A percentile compares a stretch with the other conserved stretches of the same genome.
Evolutionary conservation across 2,797 vertebrate species (phyloP).

Genomic region (Craterocephalus amniculus): DNA sequence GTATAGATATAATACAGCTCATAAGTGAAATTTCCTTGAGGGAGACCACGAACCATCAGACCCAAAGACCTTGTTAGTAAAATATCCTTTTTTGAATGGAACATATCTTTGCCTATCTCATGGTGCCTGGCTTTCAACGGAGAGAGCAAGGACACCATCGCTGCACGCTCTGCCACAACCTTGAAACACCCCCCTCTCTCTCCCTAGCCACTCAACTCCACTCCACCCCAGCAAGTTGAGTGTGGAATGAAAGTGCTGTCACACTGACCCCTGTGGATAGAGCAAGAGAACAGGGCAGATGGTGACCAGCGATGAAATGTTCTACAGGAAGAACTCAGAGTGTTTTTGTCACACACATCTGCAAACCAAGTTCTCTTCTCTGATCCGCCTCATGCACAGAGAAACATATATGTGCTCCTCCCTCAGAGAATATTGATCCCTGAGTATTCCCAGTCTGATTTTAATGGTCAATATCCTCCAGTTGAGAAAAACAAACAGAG

Average conservation of each 20-base stretch:
- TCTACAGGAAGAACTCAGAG: conserved; percentile 31
- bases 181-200: conserved; percentile 40
- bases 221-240: conserved; percentile 35
- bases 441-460: conserved; percentile 43
- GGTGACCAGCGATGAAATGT: conserved; percentile 61
- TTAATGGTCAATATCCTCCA: conserved; percentile 52
- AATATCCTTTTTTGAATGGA: conserved; percentile 29
- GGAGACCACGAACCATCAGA: conserved; percentile 32
- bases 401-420: conserved; percentile 3
- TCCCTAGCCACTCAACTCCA: conserved; percentile 15
- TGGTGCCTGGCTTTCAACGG: conserved; percentile 43
- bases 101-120: conserved; percentile 40
- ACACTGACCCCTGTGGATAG: conserved; percentile 72
- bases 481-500: conserved; percentile 57
- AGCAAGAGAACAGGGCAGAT: conserved; percentile 59
- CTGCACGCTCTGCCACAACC: conserved; percentile 67
- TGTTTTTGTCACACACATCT: conserved; percentile 36
- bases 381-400: not conserved
- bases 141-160: conserved; percentile 65
- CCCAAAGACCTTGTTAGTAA: conserved; percentile 54
- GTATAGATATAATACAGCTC: conserved; percentile 35
- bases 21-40: conserved; percentile 18
- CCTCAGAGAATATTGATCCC: conserved; percentile 1
- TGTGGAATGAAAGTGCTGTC: conserved; percentile 59
- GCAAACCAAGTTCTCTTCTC: conserved; percentile 9